Evolutionary conservation across 2,888 invertebrate species (phyloP), one percentile per base, ranked within the genome.

Genomic region (Pandemis corylana): DNA sequence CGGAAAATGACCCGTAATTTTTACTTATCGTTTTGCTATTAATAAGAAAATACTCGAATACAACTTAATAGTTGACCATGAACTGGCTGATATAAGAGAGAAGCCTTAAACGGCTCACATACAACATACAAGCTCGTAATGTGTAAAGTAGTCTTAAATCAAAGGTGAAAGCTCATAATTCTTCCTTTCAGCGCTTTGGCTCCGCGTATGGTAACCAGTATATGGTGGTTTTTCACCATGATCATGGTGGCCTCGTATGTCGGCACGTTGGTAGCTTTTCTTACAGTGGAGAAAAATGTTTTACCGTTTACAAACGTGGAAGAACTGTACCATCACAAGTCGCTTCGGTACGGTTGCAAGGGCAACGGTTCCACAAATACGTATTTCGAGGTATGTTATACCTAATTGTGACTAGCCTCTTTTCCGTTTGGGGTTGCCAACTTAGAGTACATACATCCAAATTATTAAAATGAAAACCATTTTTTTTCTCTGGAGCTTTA

Each of bases 161-260:
- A 59, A 44, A 59, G 5, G 15, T 46, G 10, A 15, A 56, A 46
- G 53, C 28, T 59, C 56, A 73, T 69, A 63, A 44, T 42, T 61
- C 41, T 72, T 65, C 13, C 77, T 89, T 91, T 68, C 89, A 98
- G 98, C 82, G 98, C 98, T 0, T 95, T 97, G 69, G 98, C 97
- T 0, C 98, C 98, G 0, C 95, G 98, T 77, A 96, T 98, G 88
- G 96, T 98, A 36, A 98, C 98, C 0, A 97, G 97, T 69, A 96
- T 96, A 9, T 97, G 97, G 98, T 98, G 97, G 97, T 98, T 98
- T 86, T 98, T 98, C 85, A 97, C 97, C 0, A 94, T 98, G 83
- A 98, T 98, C 78, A 97, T 97, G 95, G 96, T 97, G 0, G 96
- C 97, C 0, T 98, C 98, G 0, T 98, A 98, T 85, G 98, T 98